phyloP scores from a whole-genome alignment of 2,888 invertebrate genomes.

The Pardosa pseudoannulata region DNA sequence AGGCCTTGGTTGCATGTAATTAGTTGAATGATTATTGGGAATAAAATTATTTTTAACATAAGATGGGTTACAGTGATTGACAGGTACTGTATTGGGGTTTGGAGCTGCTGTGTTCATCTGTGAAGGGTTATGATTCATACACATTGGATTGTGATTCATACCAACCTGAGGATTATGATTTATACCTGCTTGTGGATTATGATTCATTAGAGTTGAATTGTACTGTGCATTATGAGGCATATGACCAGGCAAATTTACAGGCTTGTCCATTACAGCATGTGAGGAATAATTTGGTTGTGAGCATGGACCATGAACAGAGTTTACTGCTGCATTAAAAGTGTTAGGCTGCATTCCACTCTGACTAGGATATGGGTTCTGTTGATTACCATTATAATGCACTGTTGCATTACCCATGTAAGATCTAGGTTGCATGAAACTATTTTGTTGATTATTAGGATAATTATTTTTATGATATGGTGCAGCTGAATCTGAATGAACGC shows the following conservation, averaged over 20 bases:
- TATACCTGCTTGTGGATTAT: background rate
- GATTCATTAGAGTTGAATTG: background rate
- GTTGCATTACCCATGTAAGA: slow-evolving; percentile 16
- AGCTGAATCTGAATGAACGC: background rate
- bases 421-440: background rate
- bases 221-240: slow-evolving; percentile 23
- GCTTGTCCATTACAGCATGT: slow-evolving; percentile 6
- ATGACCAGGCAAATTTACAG: slow-evolving; percentile 4
- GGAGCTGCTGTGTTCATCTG: background rate
- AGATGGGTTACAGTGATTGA: background rate
- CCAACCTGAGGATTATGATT: background rate
- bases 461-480: slow-evolving; percentile 30
- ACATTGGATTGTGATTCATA: background rate
- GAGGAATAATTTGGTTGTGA: slow-evolving; percentile 34
- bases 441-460: slow-evolving; percentile 31
- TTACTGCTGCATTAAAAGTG: slow-evolving; percentile 26
- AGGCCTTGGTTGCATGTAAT: background rate
- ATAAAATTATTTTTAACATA: slow-evolving; percentile 37
- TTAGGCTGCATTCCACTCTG: slow-evolving; percentile 39
- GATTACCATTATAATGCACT: slow-evolving; percentile 35
- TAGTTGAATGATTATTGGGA: slow-evolving; percentile 23
- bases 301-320: background rate
- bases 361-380: slow-evolving; percentile 37
- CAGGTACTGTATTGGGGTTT: slow-evolving; percentile 12
- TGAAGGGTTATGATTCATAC: background rate